phyloP scores from a whole-genome alignment of 2,113 vertebrate genomes.

The Calyptomena viridis region DNA sequence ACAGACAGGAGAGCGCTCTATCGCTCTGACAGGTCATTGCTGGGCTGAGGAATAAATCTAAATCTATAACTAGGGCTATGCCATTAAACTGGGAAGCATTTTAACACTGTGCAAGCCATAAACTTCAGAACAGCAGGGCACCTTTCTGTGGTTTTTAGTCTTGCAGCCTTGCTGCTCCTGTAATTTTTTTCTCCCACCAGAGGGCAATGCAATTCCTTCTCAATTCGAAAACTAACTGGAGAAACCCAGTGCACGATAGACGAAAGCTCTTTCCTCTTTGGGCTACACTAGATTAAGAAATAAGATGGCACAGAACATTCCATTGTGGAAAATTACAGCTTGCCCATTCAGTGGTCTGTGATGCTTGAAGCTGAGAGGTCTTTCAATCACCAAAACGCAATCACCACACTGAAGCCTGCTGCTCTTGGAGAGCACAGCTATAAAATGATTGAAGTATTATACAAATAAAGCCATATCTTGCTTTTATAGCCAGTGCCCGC shows the following conservation, averaged over 20 bases:
- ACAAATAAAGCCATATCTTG: conserved; percentile 1
- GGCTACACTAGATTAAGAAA: conserved; percentile 13
- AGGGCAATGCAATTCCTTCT: conserved; percentile 55
- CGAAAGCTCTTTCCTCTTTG: neutral
- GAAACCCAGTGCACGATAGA: neutral
- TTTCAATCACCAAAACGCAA: conserved; percentile 38
- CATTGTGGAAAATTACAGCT: conserved; percentile 15
- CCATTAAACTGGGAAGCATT: neutral
- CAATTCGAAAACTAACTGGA: neutral
- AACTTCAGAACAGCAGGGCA: neutral
- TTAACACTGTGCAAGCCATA: neutral
- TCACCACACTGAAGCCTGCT: neutral
- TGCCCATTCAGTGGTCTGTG: conserved; percentile 15
- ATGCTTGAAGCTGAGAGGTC: conserved; percentile 41
- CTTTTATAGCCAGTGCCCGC: neutral
- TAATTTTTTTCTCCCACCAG: conserved; percentile 53
- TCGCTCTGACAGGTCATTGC: neutral
- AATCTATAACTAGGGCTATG: neutral
- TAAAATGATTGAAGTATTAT: conserved; percentile 13
- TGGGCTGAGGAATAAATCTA: conserved; percentile 2
- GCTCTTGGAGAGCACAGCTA: conserved; percentile 16
- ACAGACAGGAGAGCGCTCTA: neutral
- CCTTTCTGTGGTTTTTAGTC: neutral
- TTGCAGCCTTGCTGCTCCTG: neutral
- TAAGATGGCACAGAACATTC: neutral